phyloP scores from a whole-genome alignment of 2,888 invertebrate species.

The Entomobrya proxima region DNA sequence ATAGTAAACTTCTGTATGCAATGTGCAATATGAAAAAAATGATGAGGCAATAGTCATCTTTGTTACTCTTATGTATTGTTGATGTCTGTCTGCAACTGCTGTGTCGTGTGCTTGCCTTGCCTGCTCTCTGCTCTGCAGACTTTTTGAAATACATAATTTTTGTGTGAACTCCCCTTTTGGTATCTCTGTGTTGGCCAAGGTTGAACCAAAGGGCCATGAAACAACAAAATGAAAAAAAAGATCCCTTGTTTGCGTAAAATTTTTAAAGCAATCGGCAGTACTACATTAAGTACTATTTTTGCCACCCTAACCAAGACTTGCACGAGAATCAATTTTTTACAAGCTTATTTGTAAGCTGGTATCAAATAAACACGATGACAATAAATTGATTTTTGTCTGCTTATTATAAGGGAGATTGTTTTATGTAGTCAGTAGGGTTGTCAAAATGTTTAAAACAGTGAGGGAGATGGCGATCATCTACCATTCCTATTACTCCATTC shows the following conservation, averaged over 20 bases:
- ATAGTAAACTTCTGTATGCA: slow-evolving; percentile 2
- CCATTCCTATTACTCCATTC: slow-evolving; percentile 43
- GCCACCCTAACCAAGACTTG: not conserved
- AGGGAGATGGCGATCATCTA: not conserved
- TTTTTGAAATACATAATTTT: not conserved
- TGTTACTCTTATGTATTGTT: too few species aligned
- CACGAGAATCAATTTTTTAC: not conserved
- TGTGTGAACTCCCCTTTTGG: not conserved
- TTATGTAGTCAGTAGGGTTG: not conserved
- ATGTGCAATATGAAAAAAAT: slow-evolving; percentile 37
- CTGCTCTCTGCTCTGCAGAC: not conserved
- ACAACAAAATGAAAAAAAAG: slow-evolving; percentile 11
- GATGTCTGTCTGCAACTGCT: not conserved
- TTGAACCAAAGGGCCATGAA: slow-evolving; percentile 52
- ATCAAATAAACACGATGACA: not conserved
- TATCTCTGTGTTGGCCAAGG: slow-evolving; percentile 46
- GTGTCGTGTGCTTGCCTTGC: not conserved
- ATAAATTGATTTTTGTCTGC: not conserved
- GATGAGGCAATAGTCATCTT: slow-evolving; percentile 25
- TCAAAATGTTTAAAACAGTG: not conserved
- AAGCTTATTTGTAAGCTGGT: not conserved
- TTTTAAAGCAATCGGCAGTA: not conserved
- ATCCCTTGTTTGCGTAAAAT: slow-evolving; percentile 40
- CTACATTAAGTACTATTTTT: not conserved
- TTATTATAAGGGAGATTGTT: not conserved